Conservation (phyloP, 2,888 invertebrate genomes). For the Meandrusa payeni region DNA sequence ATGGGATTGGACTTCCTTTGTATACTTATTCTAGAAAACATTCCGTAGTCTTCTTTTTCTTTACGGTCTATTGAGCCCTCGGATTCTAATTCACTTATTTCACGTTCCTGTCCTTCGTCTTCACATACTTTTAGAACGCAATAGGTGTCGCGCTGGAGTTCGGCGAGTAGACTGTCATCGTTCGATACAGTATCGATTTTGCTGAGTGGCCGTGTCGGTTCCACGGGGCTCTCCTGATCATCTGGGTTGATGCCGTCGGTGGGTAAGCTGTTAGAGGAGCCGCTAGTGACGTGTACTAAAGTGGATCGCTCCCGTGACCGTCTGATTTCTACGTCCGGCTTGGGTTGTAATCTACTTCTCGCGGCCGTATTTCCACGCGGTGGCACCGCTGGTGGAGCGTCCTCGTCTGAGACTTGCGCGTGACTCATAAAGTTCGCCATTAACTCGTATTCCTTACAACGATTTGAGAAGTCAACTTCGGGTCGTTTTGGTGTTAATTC, state of each 20-base stretch:
- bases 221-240: constrained; percentile 26
- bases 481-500: constrained; percentile 35
- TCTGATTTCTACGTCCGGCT: constrained; percentile 79
- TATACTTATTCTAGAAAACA: constrained; percentile 63
- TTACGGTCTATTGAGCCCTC: constrained; percentile 33
- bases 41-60: constrained; percentile 44
- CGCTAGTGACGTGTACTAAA: constrained; percentile 74
- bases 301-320: constrained; percentile 84
- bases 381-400: constrained; percentile 56
- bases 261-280: constrained; percentile 36
- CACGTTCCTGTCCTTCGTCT: constrained; percentile 45
- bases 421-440: constrained; percentile 66
- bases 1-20: constrained; percentile 74
- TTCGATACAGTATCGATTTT: constrained; percentile 48
- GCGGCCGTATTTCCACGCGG: constrained; percentile 44
- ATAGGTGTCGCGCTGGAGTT: constrained; percentile 63
- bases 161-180: constrained; percentile 70
- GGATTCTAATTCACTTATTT: constrained; percentile 31
- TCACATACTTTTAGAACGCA: constrained; percentile 68
- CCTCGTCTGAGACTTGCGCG: constrained; percentile 41
- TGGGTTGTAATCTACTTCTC: constrained; percentile 36
- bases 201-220: constrained; percentile 30
- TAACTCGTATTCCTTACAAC: constrained; percentile 67
- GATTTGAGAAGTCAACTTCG: constrained; percentile 35
- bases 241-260: constrained; percentile 27